Conservation (phyloP, 2,113 vertebrate species). For the Gymnogyps californianus region DNA sequence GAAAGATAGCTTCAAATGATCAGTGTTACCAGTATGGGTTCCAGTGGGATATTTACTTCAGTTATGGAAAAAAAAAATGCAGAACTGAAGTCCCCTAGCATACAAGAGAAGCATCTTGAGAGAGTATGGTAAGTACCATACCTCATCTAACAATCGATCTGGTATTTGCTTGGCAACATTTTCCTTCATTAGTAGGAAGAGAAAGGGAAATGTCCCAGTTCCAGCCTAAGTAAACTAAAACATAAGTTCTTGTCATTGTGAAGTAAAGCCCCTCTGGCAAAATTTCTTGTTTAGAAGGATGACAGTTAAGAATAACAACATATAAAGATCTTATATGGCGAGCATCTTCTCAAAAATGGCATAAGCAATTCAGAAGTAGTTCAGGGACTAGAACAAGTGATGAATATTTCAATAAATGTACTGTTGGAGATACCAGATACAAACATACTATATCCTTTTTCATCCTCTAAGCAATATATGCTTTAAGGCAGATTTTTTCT, state of each 20-base stretch:
- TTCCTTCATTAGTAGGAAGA: not conserved
- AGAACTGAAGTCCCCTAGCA: not conserved
- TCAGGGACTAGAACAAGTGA: conserved; percentile 14
- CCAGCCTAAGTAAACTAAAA: not conserved
- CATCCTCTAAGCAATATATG: not conserved
- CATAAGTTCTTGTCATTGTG: not conserved
- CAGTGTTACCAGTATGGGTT: not conserved
- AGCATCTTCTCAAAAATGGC: not conserved
- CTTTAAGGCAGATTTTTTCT: conserved; percentile 21
- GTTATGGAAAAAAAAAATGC: not conserved
- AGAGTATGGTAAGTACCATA: not conserved
- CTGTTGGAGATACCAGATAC: not conserved
- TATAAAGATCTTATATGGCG: not conserved
- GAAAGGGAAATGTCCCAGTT: not conserved
- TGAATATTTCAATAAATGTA: conserved; percentile 45
- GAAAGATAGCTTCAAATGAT: not conserved
- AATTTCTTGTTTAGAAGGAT: not conserved
- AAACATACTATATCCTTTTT: not conserved
- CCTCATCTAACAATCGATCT: not conserved
- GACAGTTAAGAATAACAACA: not conserved
- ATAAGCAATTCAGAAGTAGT: conserved; percentile 4
- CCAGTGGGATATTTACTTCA: not conserved
- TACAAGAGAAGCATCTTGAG: not conserved
- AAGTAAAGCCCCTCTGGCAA: not conserved
- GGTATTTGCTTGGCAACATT: not conserved